A percentile compares a stretch with the other conserved stretches of the same genome.
These are phyloP conservation scores for Anniella stebbinsi DNA, from an alignment of 2,797 vertebrate genomes.

Conservation along the genomic window DNA sequence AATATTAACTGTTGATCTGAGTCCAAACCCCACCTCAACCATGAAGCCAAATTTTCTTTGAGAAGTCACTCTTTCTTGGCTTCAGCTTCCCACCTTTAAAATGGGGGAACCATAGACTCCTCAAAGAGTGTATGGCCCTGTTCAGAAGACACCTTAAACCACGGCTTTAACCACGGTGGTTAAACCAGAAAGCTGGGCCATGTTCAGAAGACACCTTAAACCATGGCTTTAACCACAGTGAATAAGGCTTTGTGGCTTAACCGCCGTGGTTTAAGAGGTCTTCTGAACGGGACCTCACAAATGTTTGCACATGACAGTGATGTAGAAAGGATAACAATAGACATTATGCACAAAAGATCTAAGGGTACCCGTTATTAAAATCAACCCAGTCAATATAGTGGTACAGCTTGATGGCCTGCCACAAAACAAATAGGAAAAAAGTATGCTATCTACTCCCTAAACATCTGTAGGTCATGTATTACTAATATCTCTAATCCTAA, in stretches of 20 bases:
- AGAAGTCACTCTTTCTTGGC: background rate
- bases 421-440: conserved; percentile 59
- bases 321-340: conserved; percentile 3
- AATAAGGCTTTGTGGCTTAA: too few relatives aligned
- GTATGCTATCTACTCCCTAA: conserved; percentile 56
- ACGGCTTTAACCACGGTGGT: too few relatives aligned
- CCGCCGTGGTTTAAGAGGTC: too few relatives aligned
- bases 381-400: conserved; percentile 59
- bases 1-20: background rate
- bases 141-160: too few relatives aligned
- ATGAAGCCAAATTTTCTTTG: background rate
- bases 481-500: background rate
- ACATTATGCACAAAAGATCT: background rate
- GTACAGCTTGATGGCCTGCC: conserved; percentile 60
- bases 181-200: too few relatives aligned
- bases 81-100: conserved; percentile 40
- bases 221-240: too few relatives aligned
- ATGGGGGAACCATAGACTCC: background rate
- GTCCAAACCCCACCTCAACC: background rate
- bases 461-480: conserved; percentile 18
- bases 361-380: conserved; percentile 64
- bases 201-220: too few relatives aligned
- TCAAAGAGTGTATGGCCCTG: background rate
- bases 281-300: too few relatives aligned
- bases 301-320: background rate